These are phyloP conservation scores for Centroberyx gerrardi DNA, from an alignment of 2,797 vertebrate genomes.

Conservation along the genomic window DNA sequence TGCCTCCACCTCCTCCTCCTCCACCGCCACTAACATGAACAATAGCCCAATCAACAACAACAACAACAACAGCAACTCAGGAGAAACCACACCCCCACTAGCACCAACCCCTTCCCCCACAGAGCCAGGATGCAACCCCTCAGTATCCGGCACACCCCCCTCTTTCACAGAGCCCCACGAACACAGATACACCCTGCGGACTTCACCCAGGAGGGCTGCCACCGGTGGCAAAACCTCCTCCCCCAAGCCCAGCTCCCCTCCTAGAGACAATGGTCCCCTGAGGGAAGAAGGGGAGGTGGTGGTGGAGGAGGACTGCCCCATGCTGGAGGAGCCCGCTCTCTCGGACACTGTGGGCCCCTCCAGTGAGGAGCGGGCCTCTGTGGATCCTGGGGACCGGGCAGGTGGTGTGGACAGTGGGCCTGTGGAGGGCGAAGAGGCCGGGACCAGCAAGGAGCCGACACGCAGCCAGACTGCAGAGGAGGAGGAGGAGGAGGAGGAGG, in stretches of 20 bases:
- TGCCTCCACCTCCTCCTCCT: slow-evolving; percentile 53
- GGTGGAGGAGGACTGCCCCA: slow-evolving; percentile 80
- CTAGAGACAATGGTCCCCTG: slow-evolving; percentile 90
- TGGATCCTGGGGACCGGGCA: slow-evolving; percentile 80
- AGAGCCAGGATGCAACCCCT: slow-evolving; percentile 74
- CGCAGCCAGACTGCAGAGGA: slow-evolving; percentile 72
- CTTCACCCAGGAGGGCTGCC: slow-evolving; percentile 92
- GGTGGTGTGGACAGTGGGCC: slow-evolving; percentile 75
- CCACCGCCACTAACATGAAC: slow-evolving; percentile 60
- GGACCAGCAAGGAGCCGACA: slow-evolving; percentile 90
- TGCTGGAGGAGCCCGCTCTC: slow-evolving; percentile 62
- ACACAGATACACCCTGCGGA: slow-evolving; percentile 96
- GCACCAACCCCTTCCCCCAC: slow-evolving; percentile 74
- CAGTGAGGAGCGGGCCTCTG: slow-evolving; percentile 67
- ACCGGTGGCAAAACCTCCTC: slow-evolving; percentile 87
- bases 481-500: slow-evolving; percentile 91
- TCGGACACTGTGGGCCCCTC: slow-evolving; percentile 60
- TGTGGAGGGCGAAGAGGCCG: slow-evolving; percentile 76
- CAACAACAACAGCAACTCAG: slow-evolving; percentile 87
- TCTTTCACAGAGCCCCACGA: slow-evolving; percentile 94
- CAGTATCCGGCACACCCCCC: slow-evolving; percentile 84
- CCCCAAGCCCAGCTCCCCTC: slow-evolving; percentile 90
- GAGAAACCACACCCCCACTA: slow-evolving; percentile 87
- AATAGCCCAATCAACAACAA: slow-evolving; percentile 77
- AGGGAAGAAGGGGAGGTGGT: slow-evolving; percentile 88